Evolutionary conservation across 2,113 vertebrate genomes (phyloP).

Genomic region (Leptosomus discolor): DNA sequence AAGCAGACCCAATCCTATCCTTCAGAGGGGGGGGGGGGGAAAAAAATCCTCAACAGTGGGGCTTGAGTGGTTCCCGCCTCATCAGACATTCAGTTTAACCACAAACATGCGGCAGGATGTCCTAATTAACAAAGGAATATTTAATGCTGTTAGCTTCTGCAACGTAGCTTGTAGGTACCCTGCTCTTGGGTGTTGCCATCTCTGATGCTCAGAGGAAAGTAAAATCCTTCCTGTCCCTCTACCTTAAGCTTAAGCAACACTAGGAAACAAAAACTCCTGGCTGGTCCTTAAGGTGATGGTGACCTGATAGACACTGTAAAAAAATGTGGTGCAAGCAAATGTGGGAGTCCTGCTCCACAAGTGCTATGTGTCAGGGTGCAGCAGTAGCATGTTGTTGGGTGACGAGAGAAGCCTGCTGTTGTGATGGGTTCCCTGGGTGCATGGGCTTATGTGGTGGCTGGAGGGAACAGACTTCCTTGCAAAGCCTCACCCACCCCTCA

Average conservation of each 20-base stretch:
- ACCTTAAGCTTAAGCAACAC: rapidly evolving
- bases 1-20: background rate
- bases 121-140: background rate
- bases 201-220: background rate
- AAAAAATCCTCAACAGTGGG: background rate
- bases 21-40: background rate
- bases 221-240: background rate
- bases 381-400: background rate
- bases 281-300: background rate
- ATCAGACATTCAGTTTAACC: background rate
- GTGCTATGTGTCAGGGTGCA: rapidly evolving
- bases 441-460: rapidly evolving
- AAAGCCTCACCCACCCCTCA: background rate
- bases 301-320: background rate
- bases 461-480: background rate
- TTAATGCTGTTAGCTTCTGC: background rate
- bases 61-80: background rate
- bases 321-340: background rate
- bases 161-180: background rate
- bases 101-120: background rate
- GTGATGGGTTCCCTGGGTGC: rapidly evolving
- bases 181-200: rapidly evolving
- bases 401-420: rapidly evolving
- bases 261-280: background rate
- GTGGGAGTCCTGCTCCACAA: background rate